A percentile compares a stretch with the other conserved stretches of the same genome.
Conservation (phyloP, 1,140 invertebrate species). For the Anastrepha ludens region DNA sequence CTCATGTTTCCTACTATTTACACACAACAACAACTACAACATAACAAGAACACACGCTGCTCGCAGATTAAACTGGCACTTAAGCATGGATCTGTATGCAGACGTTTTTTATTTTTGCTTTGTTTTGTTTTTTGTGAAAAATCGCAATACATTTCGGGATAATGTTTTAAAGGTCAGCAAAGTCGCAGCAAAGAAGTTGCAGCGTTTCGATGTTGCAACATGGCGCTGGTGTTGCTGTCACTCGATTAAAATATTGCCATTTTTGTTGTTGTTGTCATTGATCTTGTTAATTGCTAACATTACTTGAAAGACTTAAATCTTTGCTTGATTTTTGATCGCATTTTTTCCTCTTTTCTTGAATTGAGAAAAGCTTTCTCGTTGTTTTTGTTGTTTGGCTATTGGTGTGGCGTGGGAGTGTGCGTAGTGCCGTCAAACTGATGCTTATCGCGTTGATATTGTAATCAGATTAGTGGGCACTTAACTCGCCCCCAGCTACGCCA, state of each 20-base stretch:
- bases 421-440: neutral
- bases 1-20: constrained; percentile 20
- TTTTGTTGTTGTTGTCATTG: constrained; percentile 4
- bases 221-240: constrained; percentile 15
- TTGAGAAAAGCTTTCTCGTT: neutral
- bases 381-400: constrained; percentile 10
- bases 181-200: constrained; percentile 20
- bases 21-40: constrained; percentile 41
- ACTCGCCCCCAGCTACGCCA: constrained; percentile 5
- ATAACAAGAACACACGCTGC: neutral
- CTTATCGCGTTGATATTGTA: constrained; percentile 41
- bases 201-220: constrained; percentile 30
- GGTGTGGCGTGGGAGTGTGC: constrained; percentile 46
- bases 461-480: constrained; percentile 2
- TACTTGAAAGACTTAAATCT: neutral
- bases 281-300: constrained; percentile 33
- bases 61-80: neutral
- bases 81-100: neutral
- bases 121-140: constrained; percentile 50
- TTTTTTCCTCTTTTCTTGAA: neutral
- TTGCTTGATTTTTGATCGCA: neutral
- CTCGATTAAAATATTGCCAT: constrained; percentile 32
- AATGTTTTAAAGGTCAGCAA: constrained; percentile 36
- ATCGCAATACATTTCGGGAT: constrained; percentile 19
- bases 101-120: neutral